Conservation (phyloP, 2,113 vertebrate genomes). For the Castor canadensis region DNA sequence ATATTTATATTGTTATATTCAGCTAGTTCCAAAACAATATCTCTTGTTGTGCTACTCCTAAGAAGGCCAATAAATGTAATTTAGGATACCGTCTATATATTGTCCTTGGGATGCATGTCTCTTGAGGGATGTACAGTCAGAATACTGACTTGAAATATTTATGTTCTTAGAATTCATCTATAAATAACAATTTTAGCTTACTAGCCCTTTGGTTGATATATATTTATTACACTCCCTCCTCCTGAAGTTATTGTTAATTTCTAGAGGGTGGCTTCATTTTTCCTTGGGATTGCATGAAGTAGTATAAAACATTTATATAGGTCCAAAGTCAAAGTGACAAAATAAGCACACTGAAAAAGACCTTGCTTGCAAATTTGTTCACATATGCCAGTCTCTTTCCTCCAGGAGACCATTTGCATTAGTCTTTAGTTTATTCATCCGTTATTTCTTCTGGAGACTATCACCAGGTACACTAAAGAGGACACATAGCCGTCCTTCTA, state of each 20-base stretch:
- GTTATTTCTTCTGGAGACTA: slow-evolving; percentile 4
- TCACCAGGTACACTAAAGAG: background rate
- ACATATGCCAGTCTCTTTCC: background rate
- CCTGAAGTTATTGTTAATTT: background rate
- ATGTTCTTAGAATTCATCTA: background rate
- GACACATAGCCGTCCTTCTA: background rate
- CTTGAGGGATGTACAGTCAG: background rate
- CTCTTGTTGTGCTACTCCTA: background rate
- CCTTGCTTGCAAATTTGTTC: background rate
- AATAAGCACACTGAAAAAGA: background rate
- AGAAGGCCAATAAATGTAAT: background rate
- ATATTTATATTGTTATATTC: background rate
- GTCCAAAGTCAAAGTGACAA: background rate
- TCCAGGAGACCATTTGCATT: background rate
- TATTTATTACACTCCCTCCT: background rate
- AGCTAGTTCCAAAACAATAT: background rate
- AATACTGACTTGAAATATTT: background rate
- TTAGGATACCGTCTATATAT: background rate
- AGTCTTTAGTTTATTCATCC: background rate
- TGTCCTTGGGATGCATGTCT: background rate
- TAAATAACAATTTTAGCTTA: background rate
- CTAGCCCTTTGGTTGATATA: background rate
- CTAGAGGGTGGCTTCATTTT: background rate
- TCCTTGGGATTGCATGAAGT: slow-evolving; percentile 3
- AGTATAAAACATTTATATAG: background rate